phyloP scores from a whole-genome alignment of 1,140 invertebrate species.

The Oncopodura yosiiana region DNA sequence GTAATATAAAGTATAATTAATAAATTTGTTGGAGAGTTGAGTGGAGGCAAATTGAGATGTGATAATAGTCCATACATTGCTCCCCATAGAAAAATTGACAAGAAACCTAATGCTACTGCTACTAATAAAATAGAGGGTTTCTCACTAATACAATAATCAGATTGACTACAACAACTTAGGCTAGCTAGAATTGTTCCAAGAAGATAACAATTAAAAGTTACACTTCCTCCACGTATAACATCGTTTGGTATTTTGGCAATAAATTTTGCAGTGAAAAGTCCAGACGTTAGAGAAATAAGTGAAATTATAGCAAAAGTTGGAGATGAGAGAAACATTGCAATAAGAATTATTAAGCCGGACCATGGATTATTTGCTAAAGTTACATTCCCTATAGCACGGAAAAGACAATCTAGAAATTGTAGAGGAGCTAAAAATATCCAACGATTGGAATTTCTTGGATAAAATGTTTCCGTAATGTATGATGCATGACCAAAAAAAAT shows the following conservation, averaged over 20 bases:
- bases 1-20: slow-evolving; percentile 12
- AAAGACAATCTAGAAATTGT: not conserved
- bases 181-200: slow-evolving; percentile 19
- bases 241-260: slow-evolving; percentile 5
- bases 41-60: slow-evolving; percentile 8
- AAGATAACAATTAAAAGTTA: slow-evolving; percentile 28
- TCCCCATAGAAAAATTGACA: slow-evolving; percentile 14
- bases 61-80: slow-evolving; percentile 8
- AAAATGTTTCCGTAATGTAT: slow-evolving; percentile 3
- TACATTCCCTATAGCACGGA: slow-evolving; percentile 12
- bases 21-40: slow-evolving; percentile 26
- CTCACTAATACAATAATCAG: not conserved
- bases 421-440: not conserved
- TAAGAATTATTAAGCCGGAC: slow-evolving; percentile 17
- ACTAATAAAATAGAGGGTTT: too few species aligned
- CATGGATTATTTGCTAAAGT: slow-evolving; percentile 11
- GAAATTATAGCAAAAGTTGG: slow-evolving; percentile 8
- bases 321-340: slow-evolving; percentile 16
- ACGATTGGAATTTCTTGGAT: too few species aligned
- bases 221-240: slow-evolving; percentile 5
- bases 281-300: slow-evolving; percentile 3
- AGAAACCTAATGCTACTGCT: too few species aligned
- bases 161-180: too few species aligned
- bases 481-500: slow-evolving; percentile 6
- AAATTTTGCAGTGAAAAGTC: slow-evolving; percentile 15